Evolutionary conservation across 2,113 vertebrate species (phyloP), one percentile per base, ranked within the genome.

Genomic region (Rhipidura dahli): DNA sequence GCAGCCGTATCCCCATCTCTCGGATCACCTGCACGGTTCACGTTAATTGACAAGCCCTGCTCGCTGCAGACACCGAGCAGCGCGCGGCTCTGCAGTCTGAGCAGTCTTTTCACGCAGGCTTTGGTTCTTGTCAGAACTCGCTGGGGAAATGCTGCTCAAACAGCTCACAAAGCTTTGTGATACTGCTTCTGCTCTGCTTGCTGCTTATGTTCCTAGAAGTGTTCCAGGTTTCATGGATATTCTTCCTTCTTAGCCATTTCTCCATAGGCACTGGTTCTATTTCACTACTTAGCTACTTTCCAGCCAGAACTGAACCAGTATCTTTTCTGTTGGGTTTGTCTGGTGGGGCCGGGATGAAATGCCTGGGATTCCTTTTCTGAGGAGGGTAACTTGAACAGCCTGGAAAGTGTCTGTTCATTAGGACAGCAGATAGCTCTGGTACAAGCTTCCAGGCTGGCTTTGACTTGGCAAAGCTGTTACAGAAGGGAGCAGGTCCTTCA

Each of bases 61-160:
- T 35, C 0, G 28, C 61, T 50, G 63, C 63, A 22, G 24, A 57
- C 17, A 16, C 21, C 5, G 5, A 27, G 63, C 21, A 4, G 6
- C 2, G 1, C 0, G 0, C 1, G 0, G 22, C 65, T 51, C 60
- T 11, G 47, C 30, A n/a, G 24, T 1, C 85, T 10, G 53, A 87
- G 11, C 3, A 0, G 1, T 5, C 20, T 9, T 63, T 73, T 19
- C 39, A 4, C 4, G 71, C 49, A 27, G 44, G 35, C 3, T 68
- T 77, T 8, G 2, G 4, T 18, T 75, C 40, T 26, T 22, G 37
- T 16, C 35, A 9, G 35, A 73, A 1, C 64, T 81, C 54, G 0
- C 68, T 26, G 42, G 72, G 82, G 60, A 77, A n/a, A 56, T 4
- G 39, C 50, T 20, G 26, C 63, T 61, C 79, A 42, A 47, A 15